These are phyloP conservation scores for Escarpia spicata DNA, from an alignment of 2,888 invertebrate species.

Conservation along the genomic window DNA sequence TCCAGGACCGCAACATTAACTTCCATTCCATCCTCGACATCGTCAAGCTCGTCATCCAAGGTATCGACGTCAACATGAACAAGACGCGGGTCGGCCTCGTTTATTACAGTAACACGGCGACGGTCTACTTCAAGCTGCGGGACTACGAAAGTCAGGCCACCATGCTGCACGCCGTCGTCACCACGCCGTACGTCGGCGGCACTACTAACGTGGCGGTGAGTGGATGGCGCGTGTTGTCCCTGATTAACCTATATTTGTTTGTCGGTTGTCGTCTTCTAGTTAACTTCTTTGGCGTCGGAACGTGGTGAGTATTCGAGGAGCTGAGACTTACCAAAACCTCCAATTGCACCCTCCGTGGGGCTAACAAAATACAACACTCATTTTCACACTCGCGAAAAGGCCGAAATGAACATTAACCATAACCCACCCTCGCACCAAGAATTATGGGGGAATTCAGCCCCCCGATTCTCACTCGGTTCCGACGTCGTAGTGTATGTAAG, in stretches of 20 bases:
- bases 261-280: too few relatives aligned
- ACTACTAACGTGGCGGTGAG: constrained; percentile 31
- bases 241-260: not conserved
- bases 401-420: too few relatives aligned
- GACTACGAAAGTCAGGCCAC: not conserved
- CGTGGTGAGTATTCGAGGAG: too few relatives aligned
- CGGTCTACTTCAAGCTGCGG: constrained; percentile 30
- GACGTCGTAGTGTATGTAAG: too few relatives aligned
- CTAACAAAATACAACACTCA: too few relatives aligned
- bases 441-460: too few relatives aligned
- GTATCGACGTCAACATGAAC: constrained; percentile 21
- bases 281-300: not conserved
- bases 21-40: constrained; percentile 21
- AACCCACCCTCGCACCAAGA: too few relatives aligned
- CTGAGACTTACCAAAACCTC: too few relatives aligned
- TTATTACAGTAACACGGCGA: constrained; percentile 25
- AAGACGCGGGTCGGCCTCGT: constrained; percentile 31
- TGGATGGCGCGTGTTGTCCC: not conserved
- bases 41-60: constrained; percentile 23
- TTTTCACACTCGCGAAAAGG: too few relatives aligned
- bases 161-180: constrained; percentile 19
- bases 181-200: constrained; percentile 23
- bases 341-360: too few relatives aligned
- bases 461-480: too few relatives aligned
- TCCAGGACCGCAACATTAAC: constrained; percentile 21